A percentile compares a stretch with the other conserved stretches of the same genome.
These are phyloP conservation scores for Morone chrysops DNA, from an alignment of 2,113 vertebrate genomes.

Conservation along the genomic window DNA sequence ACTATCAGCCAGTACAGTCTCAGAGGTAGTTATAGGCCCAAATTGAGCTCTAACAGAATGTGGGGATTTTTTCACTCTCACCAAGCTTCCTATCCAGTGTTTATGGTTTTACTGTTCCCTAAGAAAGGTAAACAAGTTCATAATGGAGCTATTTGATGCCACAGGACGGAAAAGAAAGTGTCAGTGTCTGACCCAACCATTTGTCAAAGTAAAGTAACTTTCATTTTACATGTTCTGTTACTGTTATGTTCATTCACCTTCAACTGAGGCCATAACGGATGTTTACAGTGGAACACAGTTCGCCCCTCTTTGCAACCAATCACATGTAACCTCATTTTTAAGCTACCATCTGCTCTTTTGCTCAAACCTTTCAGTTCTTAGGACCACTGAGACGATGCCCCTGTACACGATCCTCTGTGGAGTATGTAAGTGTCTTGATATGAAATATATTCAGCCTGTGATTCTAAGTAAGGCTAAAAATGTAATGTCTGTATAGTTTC, in stretches of 20 bases:
- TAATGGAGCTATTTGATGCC: neutral
- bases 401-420: slow-evolving; percentile 31
- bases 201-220: neutral
- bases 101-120: neutral
- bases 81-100: neutral
- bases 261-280: neutral
- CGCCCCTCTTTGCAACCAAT: slow-evolving; percentile 53
- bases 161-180: neutral
- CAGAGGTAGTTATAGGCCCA: too few species aligned
- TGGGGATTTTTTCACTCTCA: too few species aligned
- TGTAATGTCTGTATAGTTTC: neutral
- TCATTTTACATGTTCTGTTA: neutral
- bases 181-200: too few species aligned
- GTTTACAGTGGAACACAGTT: neutral
- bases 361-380: neutral
- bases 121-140: neutral
- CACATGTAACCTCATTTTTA: slow-evolving; percentile 37
- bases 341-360: neutral
- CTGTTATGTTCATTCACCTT: neutral
- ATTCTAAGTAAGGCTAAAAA: neutral
- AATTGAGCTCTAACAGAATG: too few species aligned
- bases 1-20: too few species aligned
- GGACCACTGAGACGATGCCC: slow-evolving; percentile 38
- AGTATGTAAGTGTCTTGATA: slow-evolving; percentile 33
- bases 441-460: neutral